Base-by-base conservation (phyloP, 2,797 vertebrate species). In the Eulemur coronatus region DNA sequence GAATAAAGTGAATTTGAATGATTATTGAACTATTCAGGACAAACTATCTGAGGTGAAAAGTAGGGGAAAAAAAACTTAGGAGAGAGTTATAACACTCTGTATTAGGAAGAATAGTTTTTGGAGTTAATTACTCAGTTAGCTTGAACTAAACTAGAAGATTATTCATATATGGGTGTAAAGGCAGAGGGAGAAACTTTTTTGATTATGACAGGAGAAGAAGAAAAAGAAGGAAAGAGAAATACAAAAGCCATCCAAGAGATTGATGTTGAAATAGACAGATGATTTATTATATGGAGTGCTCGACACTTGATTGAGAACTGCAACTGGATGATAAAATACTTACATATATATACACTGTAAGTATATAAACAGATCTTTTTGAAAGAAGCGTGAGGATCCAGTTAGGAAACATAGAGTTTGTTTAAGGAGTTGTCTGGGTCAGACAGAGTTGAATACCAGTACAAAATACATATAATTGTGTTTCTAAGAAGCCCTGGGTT, bases 401-500 rank as follows among this genome's bases (percentile, higher is more conserved):
- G 18, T 2, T 33, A 30, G 9, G 26, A 79, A 81, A 1, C 24
- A 5, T 20, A 52, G 33, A 4, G 7, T 33, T 57, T 69, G 4
- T 84, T 78, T 28, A 55, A 14, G 48, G 15, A 82, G 12, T 52
- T 75, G 41, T 73, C 7, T 88, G 55, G 35, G 46, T 90, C 41
- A 90, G 41, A 76, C 5, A 38, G 10, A 30, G 59, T 4, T 33
- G 15, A 70, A 63, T 86, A 5, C 7, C 38, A 92, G 11, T 41
- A 38, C n/a, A 89, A 69, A 61, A 20, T 43, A 50, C 4, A 4
- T 67, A 18, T 67, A 30, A 46, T 50, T 73, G 14, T 46, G 12
- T 85, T 93, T 85, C 65, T 50, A 85, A 94, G n/a, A 87, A 76
- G 48, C 5, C 17, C 35, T 78, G 28, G 1, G 10, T 84, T 59